These are phyloP conservation scores for Poecilus cupreus DNA, from an alignment of 2,888 invertebrate species.

Conservation along the genomic window DNA sequence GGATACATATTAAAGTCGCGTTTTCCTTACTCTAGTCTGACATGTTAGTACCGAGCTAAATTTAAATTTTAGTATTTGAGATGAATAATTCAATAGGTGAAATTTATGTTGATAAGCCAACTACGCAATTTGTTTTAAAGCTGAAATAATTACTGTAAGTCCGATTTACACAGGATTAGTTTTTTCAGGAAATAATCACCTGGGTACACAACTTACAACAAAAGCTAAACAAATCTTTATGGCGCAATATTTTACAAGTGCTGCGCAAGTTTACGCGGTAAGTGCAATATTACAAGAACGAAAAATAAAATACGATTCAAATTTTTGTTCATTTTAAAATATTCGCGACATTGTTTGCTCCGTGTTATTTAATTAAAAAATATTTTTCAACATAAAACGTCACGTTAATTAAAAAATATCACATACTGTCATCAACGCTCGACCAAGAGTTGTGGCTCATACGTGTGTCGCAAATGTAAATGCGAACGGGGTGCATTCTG, in stretches of 20 bases:
- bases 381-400: constrained; percentile 55
- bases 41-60: too few species aligned
- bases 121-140: not conserved
- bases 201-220: not conserved
- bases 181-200: constrained; percentile 9
- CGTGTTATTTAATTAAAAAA: constrained; percentile 55
- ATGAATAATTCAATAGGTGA: not conserved
- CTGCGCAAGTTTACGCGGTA: not conserved
- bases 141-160: not conserved
- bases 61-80: not conserved
- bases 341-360: constrained; percentile 47
- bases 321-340: constrained; percentile 46
- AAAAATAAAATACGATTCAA: constrained; percentile 33
- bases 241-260: constrained; percentile 6
- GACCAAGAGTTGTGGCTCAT: constrained; percentile 40
- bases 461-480: constrained; percentile 38
- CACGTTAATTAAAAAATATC: constrained; percentile 58
- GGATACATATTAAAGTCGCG: too few species aligned
- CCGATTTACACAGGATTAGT: not conserved
- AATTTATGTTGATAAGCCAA: not conserved
- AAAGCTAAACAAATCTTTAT: constrained; percentile 29
- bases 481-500: not conserved
- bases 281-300: constrained; percentile 36
- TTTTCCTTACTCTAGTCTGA: too few species aligned
- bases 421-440: constrained; percentile 27